phyloP scores from a whole-genome alignment of 2,797 vertebrate genomes.

The Cirrhinus molitorella region DNA sequence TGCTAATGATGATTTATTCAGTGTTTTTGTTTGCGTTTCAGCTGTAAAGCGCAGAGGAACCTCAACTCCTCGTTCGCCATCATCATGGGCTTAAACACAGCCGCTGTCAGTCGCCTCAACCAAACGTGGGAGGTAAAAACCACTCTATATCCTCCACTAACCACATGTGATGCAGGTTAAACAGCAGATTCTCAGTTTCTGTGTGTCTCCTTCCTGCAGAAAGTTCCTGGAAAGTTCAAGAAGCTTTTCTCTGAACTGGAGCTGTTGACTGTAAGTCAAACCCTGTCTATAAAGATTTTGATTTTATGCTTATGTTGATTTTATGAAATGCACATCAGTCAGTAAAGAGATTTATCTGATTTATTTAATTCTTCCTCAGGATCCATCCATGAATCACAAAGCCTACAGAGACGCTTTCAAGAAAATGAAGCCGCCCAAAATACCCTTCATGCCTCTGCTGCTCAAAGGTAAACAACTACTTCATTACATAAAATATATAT shows the following conservation, averaged over 20 bases:
- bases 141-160: background rate
- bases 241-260: conserved; percentile 98
- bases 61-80: conserved; percentile 97
- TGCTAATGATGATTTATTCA: background rate
- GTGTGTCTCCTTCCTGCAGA: conserved; percentile 74
- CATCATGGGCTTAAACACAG: conserved; percentile 97
- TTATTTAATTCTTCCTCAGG: conserved; percentile 76
- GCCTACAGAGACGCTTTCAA: conserved; percentile 97
- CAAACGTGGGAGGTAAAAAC: conserved; percentile 94
- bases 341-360: background rate
- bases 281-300: background rate
- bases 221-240: conserved; percentile 99
- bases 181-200: background rate
- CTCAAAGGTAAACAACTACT: conserved; percentile 86
- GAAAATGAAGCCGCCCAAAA: conserved; percentile 98
- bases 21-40: conserved; percentile 63
- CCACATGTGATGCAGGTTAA: background rate
- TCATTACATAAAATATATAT: no score
- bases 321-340: background rate
- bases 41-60: conserved; percentile 97
- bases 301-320: background rate
- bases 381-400: conserved; percentile 98
- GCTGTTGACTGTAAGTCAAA: conserved; percentile 90
- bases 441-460: conserved; percentile 97
- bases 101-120: conserved; percentile 92